Evolutionary conservation across 2,888 invertebrate genomes (phyloP).

Genomic region (Trichacis sp.): DNA sequence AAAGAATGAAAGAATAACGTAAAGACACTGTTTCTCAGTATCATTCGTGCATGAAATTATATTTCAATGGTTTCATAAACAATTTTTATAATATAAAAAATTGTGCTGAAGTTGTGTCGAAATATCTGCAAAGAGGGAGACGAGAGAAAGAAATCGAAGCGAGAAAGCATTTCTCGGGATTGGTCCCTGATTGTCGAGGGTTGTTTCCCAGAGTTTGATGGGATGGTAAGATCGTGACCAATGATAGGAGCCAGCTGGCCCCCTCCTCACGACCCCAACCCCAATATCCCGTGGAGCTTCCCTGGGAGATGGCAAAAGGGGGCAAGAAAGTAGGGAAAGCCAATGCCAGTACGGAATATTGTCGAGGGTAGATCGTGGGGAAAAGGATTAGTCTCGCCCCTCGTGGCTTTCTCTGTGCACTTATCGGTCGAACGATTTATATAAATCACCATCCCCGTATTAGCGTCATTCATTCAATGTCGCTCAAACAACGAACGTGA

Average conservation of each 20-base stretch:
- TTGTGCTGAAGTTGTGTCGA: no score
- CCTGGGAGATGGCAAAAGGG: constrained; percentile 6
- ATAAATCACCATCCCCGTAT: not conserved
- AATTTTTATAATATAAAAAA: no score
- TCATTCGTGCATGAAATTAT: no score
- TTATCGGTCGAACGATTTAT: not conserved
- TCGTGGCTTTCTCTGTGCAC: not conserved
- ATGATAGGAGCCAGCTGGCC: constrained; percentile 66
- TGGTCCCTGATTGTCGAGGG: constrained; percentile 63
- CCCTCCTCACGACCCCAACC: constrained; percentile 26
- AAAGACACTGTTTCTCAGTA: no score
- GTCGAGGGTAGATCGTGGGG: constrained; percentile 21
- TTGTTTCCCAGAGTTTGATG: constrained; percentile 59
- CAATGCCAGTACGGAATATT: constrained; percentile 15
- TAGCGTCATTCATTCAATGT: no score
- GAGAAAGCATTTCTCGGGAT: constrained; percentile 54
- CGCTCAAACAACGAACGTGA: no score
- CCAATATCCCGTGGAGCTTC: constrained; percentile 2
- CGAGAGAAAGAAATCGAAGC: no score
- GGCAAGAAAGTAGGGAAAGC: constrained; percentile 9
- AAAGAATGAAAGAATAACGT: no score
- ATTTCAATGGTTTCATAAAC: no score
- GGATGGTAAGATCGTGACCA: constrained; percentile 66
- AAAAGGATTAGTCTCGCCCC: constrained; percentile 23
- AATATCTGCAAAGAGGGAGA: no score